Evolutionary conservation across 2,797 vertebrate species (phyloP).

Genomic region (Salarias fasciatus): DNA sequence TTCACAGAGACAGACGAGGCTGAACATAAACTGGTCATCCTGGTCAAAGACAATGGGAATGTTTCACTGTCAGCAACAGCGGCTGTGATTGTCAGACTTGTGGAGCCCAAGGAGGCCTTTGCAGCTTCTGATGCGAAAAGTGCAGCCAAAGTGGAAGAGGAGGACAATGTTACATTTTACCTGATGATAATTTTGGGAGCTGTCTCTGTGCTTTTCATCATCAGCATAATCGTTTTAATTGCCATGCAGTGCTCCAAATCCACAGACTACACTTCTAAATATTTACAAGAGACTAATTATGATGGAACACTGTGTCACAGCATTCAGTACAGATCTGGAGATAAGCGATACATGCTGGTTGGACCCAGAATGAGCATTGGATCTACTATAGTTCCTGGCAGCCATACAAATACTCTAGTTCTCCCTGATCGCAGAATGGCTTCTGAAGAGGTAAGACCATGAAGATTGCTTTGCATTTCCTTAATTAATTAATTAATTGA

Average conservation of each 20-base stretch:
- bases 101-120: neutral
- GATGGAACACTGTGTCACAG: neutral
- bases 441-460: too few relatives aligned
- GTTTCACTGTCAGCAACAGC: constrained; percentile 40
- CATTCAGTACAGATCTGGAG: constrained; percentile 71
- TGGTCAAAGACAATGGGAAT: constrained; percentile 41
- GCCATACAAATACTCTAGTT: too few relatives aligned
- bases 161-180: too few relatives aligned
- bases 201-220: constrained; percentile 62
- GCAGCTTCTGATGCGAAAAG: constrained; percentile 1
- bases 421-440: too few relatives aligned
- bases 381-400: constrained; percentile 11
- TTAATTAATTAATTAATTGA: too few relatives aligned
- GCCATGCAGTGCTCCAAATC: constrained; percentile 60
- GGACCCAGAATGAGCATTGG: constrained; percentile 72
- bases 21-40: constrained; percentile 54
- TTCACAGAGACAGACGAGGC: constrained; percentile 67
- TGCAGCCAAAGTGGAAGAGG: neutral
- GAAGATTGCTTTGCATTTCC: too few relatives aligned
- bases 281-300: too few relatives aligned
- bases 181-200: too few relatives aligned
- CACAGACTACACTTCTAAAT: neutral
- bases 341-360: constrained; percentile 54
- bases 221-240: constrained; percentile 57
- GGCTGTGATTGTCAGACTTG: constrained; percentile 1